Conservation (phyloP, 2,797 vertebrate genomes). For the Hybognathus amarus region DNA sequence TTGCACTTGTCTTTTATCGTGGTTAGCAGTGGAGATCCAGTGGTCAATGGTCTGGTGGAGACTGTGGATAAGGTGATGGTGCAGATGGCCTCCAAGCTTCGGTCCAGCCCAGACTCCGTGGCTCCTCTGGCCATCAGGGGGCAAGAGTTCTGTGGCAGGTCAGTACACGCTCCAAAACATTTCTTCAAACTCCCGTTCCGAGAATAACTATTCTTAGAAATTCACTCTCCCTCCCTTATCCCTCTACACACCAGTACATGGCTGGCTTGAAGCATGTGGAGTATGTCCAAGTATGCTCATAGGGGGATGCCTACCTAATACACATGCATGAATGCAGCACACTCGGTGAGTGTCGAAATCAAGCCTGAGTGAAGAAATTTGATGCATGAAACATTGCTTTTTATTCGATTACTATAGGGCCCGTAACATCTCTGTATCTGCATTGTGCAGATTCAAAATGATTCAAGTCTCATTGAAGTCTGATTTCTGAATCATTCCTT, state of each 20-base stretch:
- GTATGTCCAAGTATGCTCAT: not conserved
- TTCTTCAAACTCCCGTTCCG: constrained; percentile 3
- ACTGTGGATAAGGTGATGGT: constrained; percentile 88
- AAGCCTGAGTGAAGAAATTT: not conserved
- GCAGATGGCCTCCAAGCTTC: constrained; percentile 82
- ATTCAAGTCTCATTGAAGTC: not conserved
- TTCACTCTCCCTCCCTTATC: not conserved
- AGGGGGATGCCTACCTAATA: not conserved
- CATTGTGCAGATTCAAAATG: not conserved
- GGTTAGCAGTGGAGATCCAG: constrained; percentile 69
- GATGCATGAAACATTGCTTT: not conserved
- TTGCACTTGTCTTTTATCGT: constrained; percentile 18
- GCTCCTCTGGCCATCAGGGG: constrained; percentile 75
- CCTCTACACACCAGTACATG: not conserved
- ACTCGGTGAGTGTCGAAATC: constrained; percentile 28
- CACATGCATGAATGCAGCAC: constrained; percentile 16
- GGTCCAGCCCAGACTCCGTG: constrained; percentile 53
- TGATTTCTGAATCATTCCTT: constrained; percentile 1
- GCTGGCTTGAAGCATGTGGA: constrained; percentile 14
- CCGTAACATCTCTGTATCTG: not conserved
- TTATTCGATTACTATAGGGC: not conserved
- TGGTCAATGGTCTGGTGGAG: constrained; percentile 81
- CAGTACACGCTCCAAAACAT: constrained; percentile 66
- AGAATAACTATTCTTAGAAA: constrained; percentile 31
- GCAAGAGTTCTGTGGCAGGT: constrained; percentile 90